Evolutionary conservation across 2,113 vertebrate species (phyloP), one percentile per base, ranked within the genome.

Genomic region (Poeciliopsis turrubarensis): DNA sequence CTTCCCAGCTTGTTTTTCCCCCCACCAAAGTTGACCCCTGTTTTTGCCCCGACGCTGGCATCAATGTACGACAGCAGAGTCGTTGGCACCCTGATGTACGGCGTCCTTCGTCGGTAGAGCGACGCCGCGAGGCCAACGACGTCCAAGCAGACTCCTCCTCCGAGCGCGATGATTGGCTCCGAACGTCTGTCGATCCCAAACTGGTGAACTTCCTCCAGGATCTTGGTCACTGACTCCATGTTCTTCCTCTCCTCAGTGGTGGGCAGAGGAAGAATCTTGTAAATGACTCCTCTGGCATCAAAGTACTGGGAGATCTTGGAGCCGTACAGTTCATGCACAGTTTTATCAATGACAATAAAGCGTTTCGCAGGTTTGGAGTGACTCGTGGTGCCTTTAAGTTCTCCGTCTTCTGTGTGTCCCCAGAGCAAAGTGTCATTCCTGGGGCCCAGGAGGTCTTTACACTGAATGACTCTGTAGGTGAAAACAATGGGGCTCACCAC

Each of bases 1-100:
- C 89, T 92, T 14, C 95, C 95, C 0, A 95, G 87, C 86, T 95
- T 96, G 85, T 96, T 96, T 79, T 96, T 96, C n/a, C 95, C 94
- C 26, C 95, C 92, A 6, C 92, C 88, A 15, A 96, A 96, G 75
- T 96, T 95, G 54, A 96, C 95, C 3, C 95, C 94, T 0, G 91
- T 95, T 83, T 96, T 96, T 0, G 94, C 94, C 29, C 95, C 95
- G 5, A 95, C 93, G 0, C 94, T 96, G 77, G 94, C 94, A 0
- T 95, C 94, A 0, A 95, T 88, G 0, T 95, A 96, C 0, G 94
- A 91, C 34, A 96, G 87, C 29, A 95, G 89, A 3, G 95, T 95
- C 17, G 94, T 96, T 9, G 95, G 95, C 15, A 95, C 92, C 0
- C 94, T 85, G 4, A 96, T 93, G 83, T 95, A 96, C 0, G 94